These are phyloP conservation scores for Phyllostomus hastatus DNA, from an alignment of 2,113 vertebrate species.

Conservation along the genomic window DNA sequence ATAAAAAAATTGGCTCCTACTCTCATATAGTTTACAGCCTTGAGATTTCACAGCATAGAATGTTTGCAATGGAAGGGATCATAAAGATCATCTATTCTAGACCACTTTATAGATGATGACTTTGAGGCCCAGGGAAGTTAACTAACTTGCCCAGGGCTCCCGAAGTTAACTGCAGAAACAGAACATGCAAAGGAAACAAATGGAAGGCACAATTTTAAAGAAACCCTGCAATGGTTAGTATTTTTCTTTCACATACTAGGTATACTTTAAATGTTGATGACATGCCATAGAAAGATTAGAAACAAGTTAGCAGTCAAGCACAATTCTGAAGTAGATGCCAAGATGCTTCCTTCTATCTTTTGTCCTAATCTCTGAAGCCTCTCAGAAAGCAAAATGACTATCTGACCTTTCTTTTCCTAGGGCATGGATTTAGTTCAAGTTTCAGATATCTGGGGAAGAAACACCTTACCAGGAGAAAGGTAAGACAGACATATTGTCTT, in stretches of 20 bases:
- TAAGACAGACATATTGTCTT: not conserved
- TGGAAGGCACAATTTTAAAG: constrained; percentile 44
- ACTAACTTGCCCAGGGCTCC: constrained; percentile 48
- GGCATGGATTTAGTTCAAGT: not conserved
- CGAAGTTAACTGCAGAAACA: constrained; percentile 45
- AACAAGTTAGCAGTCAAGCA: not conserved
- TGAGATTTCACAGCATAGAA: constrained; percentile 46
- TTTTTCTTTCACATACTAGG: not conserved
- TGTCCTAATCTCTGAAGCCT: not conserved
- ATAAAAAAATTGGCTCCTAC: constrained; percentile 25
- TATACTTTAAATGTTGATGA: constrained; percentile 19
- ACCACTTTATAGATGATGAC: constrained; percentile 54
- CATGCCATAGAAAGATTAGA: not conserved
- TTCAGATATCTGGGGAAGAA: not conserved
- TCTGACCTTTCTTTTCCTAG: not conserved
- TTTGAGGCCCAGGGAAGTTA: constrained; percentile 50
- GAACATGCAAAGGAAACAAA: constrained; percentile 55
- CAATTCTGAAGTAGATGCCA: not conserved
- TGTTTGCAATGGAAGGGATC: constrained; percentile 17
- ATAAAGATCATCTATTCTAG: constrained; percentile 60
- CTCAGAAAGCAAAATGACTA: not conserved
- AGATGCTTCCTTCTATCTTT: not conserved
- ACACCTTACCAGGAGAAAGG: not conserved
- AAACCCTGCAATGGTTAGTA: not conserved
- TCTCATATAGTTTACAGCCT: constrained; percentile 48